phyloP scores from a whole-genome alignment of 2,888 invertebrate genomes.

The Ophion costatus region DNA sequence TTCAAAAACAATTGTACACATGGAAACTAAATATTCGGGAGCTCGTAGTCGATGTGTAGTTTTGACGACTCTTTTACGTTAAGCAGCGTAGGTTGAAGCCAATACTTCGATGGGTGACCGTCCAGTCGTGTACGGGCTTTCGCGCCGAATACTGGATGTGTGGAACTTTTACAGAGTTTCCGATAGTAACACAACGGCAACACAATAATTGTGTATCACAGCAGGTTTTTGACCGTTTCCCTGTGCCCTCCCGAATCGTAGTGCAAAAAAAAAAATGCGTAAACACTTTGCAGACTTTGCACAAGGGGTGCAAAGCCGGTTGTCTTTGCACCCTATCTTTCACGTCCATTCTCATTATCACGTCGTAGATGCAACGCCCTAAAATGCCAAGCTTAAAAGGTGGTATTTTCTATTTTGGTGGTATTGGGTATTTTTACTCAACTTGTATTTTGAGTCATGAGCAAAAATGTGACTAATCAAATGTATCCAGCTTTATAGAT shows the following conservation, averaged over 20 bases:
- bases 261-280: background rate
- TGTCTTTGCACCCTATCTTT: slow-evolving; percentile 81
- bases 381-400: slow-evolving; percentile 81
- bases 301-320: too few species aligned
- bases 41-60: too few species aligned
- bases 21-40: too few species aligned
- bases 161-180: background rate
- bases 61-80: too few species aligned
- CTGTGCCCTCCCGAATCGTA: too few species aligned
- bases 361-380: slow-evolving; percentile 78
- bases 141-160: background rate
- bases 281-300: too few species aligned
- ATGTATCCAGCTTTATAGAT: background rate
- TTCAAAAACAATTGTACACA: too few species aligned
- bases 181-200: background rate
- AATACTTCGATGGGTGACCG: background rate
- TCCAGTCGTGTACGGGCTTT: background rate
- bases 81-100: too few species aligned
- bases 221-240: too few species aligned
- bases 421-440: too few species aligned
- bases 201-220: background rate
- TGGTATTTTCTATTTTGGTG: too few species aligned
- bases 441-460: background rate
- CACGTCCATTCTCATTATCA: slow-evolving; percentile 82
- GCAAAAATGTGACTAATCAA: background rate